phyloP scores from a whole-genome alignment of 2,797 vertebrate species.

The Arrhamphus sclerolepis region DNA sequence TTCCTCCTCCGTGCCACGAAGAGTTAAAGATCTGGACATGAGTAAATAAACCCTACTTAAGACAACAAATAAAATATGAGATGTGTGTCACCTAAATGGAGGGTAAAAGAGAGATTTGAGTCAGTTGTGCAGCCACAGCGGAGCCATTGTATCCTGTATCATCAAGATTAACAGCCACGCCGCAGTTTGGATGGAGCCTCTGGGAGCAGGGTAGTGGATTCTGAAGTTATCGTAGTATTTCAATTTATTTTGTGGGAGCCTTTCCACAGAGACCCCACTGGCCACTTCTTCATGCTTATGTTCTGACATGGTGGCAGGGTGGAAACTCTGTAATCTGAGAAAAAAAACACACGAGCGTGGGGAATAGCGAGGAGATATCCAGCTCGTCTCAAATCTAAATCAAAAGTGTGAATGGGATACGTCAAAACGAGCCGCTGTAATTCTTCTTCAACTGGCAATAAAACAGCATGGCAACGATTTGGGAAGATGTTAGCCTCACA shows the following conservation, averaged over 20 bases:
- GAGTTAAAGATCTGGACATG: constrained; percentile 19
- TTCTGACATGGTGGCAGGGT: constrained; percentile 39
- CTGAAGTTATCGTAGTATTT: constrained; percentile 59
- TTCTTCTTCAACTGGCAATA: constrained; percentile 22
- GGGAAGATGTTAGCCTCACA: constrained; percentile 14
- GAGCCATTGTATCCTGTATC: constrained; percentile 58
- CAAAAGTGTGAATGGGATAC: constrained; percentile 37
- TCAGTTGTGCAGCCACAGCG: constrained; percentile 45
- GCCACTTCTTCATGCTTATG: constrained; percentile 62
- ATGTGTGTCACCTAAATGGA: constrained; percentile 44
- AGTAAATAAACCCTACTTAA: constrained; percentile 41
- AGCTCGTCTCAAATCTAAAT: constrained; percentile 43
- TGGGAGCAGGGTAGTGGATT: constrained; percentile 52
- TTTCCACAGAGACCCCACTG: constrained; percentile 49
- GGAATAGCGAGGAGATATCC: constrained; percentile 32
- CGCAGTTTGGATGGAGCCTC: constrained; percentile 51
- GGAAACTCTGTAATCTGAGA: constrained; percentile 42
- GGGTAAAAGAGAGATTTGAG: constrained; percentile 35
- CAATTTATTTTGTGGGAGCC: constrained; percentile 46
- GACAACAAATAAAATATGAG: constrained; percentile 47
- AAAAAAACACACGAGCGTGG: constrained; percentile 23
- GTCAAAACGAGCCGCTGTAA: constrained; percentile 13
- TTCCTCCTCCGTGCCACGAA: constrained; percentile 7
- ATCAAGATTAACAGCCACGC: constrained; percentile 69
- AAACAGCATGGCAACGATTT: constrained; percentile 19